These are phyloP conservation scores for Bryconaethiops microstoma DNA, from an alignment of 2,797 vertebrate species.

Conservation along the genomic window DNA sequence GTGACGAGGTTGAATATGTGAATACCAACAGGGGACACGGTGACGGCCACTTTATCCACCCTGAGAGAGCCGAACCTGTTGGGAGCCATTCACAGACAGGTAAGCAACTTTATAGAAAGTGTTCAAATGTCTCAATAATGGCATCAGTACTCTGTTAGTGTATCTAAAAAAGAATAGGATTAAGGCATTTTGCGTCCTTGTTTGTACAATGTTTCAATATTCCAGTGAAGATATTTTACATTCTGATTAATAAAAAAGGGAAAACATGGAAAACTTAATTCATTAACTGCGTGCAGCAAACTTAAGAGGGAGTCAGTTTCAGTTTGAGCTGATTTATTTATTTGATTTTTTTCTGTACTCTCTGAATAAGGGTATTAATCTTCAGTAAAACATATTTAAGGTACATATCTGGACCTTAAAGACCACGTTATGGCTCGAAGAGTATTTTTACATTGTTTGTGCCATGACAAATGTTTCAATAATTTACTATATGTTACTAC, in stretches of 20 bases:
- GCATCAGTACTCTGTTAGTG: not conserved
- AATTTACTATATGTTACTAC: too few species aligned
- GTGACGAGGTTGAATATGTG: conserved; percentile 13
- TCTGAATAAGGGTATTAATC: too few species aligned
- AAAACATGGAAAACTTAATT: not conserved
- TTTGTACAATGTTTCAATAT: not conserved
- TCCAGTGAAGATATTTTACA: too few species aligned
- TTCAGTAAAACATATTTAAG: too few species aligned
- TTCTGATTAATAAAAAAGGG: not conserved
- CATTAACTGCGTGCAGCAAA: not conserved
- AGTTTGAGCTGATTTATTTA: too few species aligned
- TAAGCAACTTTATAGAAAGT: not conserved
- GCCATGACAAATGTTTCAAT: too few species aligned
- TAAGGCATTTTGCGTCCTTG: not conserved
- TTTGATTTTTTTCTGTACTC: too few species aligned
- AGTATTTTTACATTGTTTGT: too few species aligned
- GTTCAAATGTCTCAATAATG: not conserved
- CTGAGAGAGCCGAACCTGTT: not conserved
- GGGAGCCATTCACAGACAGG: not conserved
- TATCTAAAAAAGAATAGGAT: not conserved
- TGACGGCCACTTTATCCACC: not conserved
- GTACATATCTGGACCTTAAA: too few species aligned
- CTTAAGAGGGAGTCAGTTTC: not conserved
- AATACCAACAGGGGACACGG: not conserved
- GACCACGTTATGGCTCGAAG: too few species aligned